phyloP scores from a whole-genome alignment of 2,888 invertebrate genomes.

The Trachelus troglodyta region DNA sequence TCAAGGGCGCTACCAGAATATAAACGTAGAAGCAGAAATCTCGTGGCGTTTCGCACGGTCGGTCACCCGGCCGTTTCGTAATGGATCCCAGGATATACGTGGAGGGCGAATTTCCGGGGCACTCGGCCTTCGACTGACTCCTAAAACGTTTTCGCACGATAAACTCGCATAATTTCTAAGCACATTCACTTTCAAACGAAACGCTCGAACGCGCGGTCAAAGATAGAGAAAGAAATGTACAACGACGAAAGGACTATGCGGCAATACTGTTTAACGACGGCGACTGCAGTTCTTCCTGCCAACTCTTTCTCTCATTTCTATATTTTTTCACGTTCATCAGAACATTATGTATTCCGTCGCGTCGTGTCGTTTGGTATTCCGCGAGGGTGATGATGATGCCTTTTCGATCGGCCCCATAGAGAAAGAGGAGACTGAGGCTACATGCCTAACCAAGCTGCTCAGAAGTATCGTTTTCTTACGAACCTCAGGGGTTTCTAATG shows the following conservation, averaged over 20 bases:
- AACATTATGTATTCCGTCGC: slow-evolving; percentile 26
- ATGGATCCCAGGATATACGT: slow-evolving; percentile 64
- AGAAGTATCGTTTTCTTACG: not conserved
- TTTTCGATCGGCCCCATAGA: slow-evolving; percentile 42
- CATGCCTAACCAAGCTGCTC: not conserved
- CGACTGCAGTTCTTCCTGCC: no score
- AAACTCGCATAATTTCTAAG: slow-evolving; percentile 35
- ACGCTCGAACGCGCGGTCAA: no score
- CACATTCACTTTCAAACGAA: slow-evolving; percentile 15
- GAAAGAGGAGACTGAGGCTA: not conserved
- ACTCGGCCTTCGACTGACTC: slow-evolving; percentile 39
- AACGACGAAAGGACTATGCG: no score
- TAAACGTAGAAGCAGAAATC: slow-evolving; percentile 55
- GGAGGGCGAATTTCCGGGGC: slow-evolving; percentile 56
- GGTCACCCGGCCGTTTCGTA: slow-evolving; percentile 57
- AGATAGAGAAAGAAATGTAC: no score
- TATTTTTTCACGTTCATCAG: not conserved
- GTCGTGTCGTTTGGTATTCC: slow-evolving; percentile 56
- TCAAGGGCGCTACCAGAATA: no score
- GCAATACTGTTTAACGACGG: no score
- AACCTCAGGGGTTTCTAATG: slow-evolving; percentile 56
- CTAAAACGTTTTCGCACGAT: slow-evolving; percentile 34
- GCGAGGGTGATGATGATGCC: slow-evolving; percentile 54
- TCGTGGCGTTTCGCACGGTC: slow-evolving; percentile 57
- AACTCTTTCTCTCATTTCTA: no score